Percentiles rank a stretch among this genome's conserved stretches.
These are phyloP conservation scores for Indri indri DNA, from an alignment of 2,113 vertebrate genomes.

Conservation along the genomic window DNA sequence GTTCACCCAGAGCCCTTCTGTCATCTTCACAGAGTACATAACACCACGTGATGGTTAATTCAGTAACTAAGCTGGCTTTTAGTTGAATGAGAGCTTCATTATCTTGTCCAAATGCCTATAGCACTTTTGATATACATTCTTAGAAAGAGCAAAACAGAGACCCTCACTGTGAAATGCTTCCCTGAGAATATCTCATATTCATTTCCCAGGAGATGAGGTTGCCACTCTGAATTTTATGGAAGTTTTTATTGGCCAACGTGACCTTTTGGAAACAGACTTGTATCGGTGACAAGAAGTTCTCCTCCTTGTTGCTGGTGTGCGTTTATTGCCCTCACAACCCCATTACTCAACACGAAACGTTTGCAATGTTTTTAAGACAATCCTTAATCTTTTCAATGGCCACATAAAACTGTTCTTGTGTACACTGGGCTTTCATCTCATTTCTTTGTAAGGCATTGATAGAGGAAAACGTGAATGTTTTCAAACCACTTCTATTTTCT, in stretches of 20 bases:
- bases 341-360: conserved; percentile 66
- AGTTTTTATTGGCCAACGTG: conserved; percentile 64
- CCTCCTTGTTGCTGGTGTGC: neutral
- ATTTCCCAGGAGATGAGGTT: conserved; percentile 73
- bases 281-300: conserved; percentile 62
- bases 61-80: conserved; percentile 73
- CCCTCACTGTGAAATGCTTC: conserved; percentile 60
- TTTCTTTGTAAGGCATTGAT: conserved; percentile 41
- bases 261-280: conserved; percentile 66
- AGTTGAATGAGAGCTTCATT: conserved; percentile 75
- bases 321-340: conserved; percentile 62
- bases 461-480: conserved; percentile 33
- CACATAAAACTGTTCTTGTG: conserved; percentile 59
- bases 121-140: conserved; percentile 44
- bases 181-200: conserved; percentile 57
- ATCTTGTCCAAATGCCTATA: conserved; percentile 31
- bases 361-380: conserved; percentile 71
- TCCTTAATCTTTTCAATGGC: conserved; percentile 76
- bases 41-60: neutral
- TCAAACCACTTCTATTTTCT: conserved; percentile 27
- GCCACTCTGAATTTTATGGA: conserved; percentile 66
- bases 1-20: neutral
- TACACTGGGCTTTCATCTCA: conserved; percentile 39
- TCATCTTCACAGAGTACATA: neutral
- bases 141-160: neutral